Evolutionary conservation across 2,797 vertebrate genomes (phyloP).

Genomic region (Caiman crocodilus): DNA sequence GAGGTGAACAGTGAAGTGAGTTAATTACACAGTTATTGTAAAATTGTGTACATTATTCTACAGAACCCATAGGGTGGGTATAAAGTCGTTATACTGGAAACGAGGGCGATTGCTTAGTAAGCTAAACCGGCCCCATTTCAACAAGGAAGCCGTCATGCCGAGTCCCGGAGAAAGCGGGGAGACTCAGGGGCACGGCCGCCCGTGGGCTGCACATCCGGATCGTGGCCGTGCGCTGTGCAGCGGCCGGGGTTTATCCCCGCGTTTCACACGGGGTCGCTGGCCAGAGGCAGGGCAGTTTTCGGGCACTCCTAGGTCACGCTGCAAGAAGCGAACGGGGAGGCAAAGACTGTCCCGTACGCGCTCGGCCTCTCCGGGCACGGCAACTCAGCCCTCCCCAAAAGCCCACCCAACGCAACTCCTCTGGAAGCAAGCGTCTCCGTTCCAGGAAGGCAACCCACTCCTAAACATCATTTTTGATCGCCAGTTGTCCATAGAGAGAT

Average conservation of each 20-base stretch:
- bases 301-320: constrained; percentile 65
- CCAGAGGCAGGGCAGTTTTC: constrained; percentile 36
- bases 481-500: neutral
- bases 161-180: neutral
- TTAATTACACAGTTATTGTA: constrained; percentile 83
- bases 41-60: constrained; percentile 80
- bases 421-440: neutral
- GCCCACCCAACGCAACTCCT: constrained; percentile 55
- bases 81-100: constrained; percentile 71
- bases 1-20: constrained; percentile 78
- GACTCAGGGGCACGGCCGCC: neutral
- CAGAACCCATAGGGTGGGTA: constrained; percentile 73
- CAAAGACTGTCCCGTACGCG: constrained; percentile 30
- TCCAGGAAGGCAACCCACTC: neutral
- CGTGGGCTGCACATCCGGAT: neutral
- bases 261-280: constrained; percentile 54
- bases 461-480: neutral
- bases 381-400: constrained; percentile 49
- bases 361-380: constrained; percentile 60
- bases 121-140: neutral
- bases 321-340: constrained; percentile 58
- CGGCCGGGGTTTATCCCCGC: constrained; percentile 47
- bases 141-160: neutral
- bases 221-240: constrained; percentile 36
- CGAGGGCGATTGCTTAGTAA: constrained; percentile 69